Base-by-base conservation (phyloP, 2,113 vertebrate genomes). In the Ivindomyrus marchei region DNA sequence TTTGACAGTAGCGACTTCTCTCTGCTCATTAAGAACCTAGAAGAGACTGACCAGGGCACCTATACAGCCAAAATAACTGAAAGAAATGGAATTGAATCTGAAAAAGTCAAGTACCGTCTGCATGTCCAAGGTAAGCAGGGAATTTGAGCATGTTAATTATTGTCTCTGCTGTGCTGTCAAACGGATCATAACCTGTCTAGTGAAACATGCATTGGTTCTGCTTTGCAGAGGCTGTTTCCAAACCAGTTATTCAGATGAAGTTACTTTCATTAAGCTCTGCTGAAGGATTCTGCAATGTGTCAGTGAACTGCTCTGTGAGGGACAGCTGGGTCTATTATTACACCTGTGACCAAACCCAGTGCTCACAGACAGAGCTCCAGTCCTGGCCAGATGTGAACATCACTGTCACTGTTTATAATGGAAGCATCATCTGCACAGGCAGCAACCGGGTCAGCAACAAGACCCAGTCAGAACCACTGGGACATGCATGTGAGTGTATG, bases 221-320 rank as follows among this genome's bases (percentile, higher is more conserved):
- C 31, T 4, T 88, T 4, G 0, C 92, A 96, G 95, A 91, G 0
- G 0, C 88, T 95, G 95, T 70, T 87, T 0, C 21, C 13, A 45
- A 0, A 62, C 95, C 95, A 1, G 0, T 45, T 45, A 42, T 42
- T 3, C 39, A 42, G 39, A 3, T 42, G 39, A 42, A 42, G 8
- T 88, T 0, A 47, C 27, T 39, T 4, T 15, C 0, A 19, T 86
- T 58, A 21, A 94, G 93, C 90, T 24, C 31, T 0, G 92, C 92
- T 2, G 84, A 19, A 4, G 90, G 19, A 36, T 0, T 0, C 36
- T 96, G 95, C 90, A 90, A 0, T 24, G 6, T 93, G 66, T 13
- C 39, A 11, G 92, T 94, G 4, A 95, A 93, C 91, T 96, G 95
- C 89, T 94, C 94, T n/a, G 46, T 92, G 0, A 27, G 70, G 50